These are phyloP conservation scores for Dynastes tityus DNA, from an alignment of 2,888 invertebrate genomes.

Conservation along the genomic window DNA sequence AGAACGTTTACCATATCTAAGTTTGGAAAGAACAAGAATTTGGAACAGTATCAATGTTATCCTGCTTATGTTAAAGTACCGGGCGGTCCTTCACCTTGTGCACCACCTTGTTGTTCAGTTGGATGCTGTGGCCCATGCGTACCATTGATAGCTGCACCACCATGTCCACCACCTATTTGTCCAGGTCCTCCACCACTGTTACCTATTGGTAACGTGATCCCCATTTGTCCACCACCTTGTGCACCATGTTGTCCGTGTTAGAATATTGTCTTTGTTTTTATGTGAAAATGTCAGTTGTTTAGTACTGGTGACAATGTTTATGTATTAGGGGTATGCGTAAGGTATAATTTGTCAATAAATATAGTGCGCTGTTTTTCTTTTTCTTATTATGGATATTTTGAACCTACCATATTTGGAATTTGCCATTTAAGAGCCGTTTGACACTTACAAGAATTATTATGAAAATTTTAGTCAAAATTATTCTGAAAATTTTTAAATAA, in stretches of 20 bases:
- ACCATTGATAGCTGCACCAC: slow-evolving; percentile 54
- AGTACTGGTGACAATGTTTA: slow-evolving; percentile 31
- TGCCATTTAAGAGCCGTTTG: no score
- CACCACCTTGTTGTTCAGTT: slow-evolving; percentile 69
- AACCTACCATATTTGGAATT: no score
- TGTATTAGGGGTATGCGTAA: slow-evolving; percentile 45
- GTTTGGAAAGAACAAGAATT: slow-evolving; percentile 55
- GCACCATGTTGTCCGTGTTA: slow-evolving; percentile 59
- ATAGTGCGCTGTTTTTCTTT: neutral
- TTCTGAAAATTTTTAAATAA: no score
- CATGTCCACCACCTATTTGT: slow-evolving; percentile 54
- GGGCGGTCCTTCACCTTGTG: slow-evolving; percentile 62
- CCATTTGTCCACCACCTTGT: slow-evolving; percentile 53
- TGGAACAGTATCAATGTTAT: slow-evolving; percentile 66
- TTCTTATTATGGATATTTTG: neutral
- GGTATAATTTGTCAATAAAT: slow-evolving; percentile 26
- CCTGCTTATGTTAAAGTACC: slow-evolving; percentile 58
- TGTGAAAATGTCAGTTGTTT: slow-evolving; percentile 23
- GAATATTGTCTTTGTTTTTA: neutral
- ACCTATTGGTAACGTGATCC: slow-evolving; percentile 55
- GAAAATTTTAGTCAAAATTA: no score
- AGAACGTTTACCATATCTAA: slow-evolving; percentile 67
- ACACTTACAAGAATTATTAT: no score
- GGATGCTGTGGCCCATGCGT: slow-evolving; percentile 63
- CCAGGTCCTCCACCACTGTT: slow-evolving; percentile 54